Evolutionary conservation across 2,113 vertebrate species (phyloP).

Genomic region (Grammomys surdaster): DNA sequence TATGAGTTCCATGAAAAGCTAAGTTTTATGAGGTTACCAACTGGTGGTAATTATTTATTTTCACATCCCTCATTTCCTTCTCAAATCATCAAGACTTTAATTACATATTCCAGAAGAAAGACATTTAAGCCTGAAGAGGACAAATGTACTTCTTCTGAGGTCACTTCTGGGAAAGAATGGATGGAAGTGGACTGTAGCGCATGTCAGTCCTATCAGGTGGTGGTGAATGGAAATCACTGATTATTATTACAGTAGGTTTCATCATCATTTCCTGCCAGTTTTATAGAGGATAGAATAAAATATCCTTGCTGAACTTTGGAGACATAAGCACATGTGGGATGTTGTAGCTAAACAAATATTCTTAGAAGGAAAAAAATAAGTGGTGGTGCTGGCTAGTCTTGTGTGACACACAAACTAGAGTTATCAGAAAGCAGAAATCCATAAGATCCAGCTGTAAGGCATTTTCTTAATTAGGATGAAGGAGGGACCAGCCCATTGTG

Average conservation of each 20-base stretch:
- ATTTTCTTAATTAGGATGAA: background rate
- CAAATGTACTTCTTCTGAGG: conserved; percentile 53
- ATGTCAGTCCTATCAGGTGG: conserved; percentile 46
- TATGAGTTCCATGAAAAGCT: conserved; percentile 63
- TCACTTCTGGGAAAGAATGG: conserved; percentile 59
- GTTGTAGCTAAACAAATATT: conserved; percentile 48
- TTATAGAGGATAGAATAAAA: conserved; percentile 58
- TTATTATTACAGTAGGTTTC: conserved; percentile 42
- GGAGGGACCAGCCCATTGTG: background rate
- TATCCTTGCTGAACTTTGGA: conserved; percentile 39
- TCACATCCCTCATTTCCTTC: conserved; percentile 69
- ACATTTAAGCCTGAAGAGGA: conserved; percentile 61
- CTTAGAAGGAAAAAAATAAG: conserved; percentile 39
- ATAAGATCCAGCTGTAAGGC: background rate
- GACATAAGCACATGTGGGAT: conserved; percentile 63
- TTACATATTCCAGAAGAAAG: conserved; percentile 60
- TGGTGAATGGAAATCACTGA: conserved; percentile 21
- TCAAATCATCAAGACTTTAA: conserved; percentile 65
- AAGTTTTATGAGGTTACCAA: conserved; percentile 75
- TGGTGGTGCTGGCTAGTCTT: background rate
- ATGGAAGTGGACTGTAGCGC: background rate
- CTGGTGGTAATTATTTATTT: conserved; percentile 72
- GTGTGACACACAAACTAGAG: background rate
- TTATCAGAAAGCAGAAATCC: background rate
- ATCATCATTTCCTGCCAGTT: conserved; percentile 57